These are phyloP conservation scores for Penaeus vannamei DNA, from an alignment of 1,140 invertebrate species.

Conservation along the genomic window DNA sequence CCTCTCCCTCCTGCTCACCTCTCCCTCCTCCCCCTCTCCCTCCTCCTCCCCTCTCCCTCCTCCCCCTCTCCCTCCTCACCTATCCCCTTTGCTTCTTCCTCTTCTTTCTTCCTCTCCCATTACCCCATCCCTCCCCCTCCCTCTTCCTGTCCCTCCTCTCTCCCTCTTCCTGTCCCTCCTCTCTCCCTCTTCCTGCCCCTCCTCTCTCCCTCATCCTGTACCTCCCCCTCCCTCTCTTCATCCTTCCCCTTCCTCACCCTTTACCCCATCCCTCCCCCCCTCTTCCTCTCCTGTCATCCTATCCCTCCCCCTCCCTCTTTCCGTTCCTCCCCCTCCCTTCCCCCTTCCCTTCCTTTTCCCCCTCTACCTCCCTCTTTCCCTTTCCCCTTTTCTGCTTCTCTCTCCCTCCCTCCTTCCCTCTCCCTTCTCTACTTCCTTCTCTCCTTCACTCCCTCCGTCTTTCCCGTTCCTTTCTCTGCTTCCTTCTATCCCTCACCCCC, in stretches of 20 bases:
- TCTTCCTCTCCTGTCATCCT: not conserved
- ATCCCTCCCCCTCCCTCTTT: not conserved
- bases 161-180: constrained; percentile 29
- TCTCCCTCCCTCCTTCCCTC: too few species aligned
- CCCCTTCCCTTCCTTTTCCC: not conserved
- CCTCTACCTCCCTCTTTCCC: too few species aligned
- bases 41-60: not conserved
- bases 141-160: not conserved
- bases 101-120: not conserved
- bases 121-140: not conserved
- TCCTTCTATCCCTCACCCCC: too few species aligned
- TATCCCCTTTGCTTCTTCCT: too few species aligned
- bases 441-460: too few species aligned
- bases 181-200: not conserved
- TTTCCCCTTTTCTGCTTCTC: too few species aligned
- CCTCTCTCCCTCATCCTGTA: not conserved
- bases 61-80: too few species aligned
- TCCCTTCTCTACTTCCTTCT: too few species aligned
- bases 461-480: too few species aligned
- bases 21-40: not conserved
- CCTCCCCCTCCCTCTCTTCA: not conserved
- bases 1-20: too few species aligned
- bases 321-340: not conserved
- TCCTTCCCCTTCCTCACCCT: too few species aligned
- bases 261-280: not conserved